phyloP scores from a whole-genome alignment of 2,113 vertebrate genomes.

The Gallinago paraguaiae region DNA sequence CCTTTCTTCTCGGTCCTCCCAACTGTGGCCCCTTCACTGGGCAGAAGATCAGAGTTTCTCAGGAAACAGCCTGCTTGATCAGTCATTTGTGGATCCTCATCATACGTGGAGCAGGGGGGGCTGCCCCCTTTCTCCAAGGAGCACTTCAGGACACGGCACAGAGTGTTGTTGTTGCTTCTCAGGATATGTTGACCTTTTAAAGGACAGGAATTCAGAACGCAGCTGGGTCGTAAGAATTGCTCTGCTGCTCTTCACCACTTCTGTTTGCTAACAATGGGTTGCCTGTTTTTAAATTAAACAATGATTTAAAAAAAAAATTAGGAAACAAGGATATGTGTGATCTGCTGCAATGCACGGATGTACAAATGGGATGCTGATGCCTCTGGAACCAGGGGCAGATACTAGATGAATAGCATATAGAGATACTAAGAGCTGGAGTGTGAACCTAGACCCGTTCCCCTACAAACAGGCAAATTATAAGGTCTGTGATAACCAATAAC shows the following conservation, averaged over 20 bases:
- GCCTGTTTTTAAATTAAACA: slow-evolving; percentile 2
- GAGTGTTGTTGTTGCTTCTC: background rate
- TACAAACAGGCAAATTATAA: background rate
- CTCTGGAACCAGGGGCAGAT: background rate
- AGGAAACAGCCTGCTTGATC: background rate
- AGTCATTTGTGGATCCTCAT: background rate
- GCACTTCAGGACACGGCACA: background rate
- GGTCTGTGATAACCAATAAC: background rate
- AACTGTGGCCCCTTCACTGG: background rate
- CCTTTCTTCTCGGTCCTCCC: background rate
- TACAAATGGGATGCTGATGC: background rate
- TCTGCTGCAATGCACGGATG: background rate
- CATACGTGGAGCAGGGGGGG: background rate
- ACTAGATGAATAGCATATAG: background rate
- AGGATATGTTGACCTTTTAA: background rate
- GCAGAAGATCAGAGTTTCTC: background rate
- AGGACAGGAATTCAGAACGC: slow-evolving; percentile 8
- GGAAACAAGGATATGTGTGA: background rate
- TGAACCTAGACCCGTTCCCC: background rate
- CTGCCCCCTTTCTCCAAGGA: background rate
- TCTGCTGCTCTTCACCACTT: background rate
- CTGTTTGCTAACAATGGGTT: background rate
- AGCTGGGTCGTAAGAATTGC: background rate
- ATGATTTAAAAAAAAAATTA: background rate
- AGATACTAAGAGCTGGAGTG: background rate